Base-by-base conservation (phyloP, 2,113 vertebrate species). In the Eretmochelys imbricata region DNA sequence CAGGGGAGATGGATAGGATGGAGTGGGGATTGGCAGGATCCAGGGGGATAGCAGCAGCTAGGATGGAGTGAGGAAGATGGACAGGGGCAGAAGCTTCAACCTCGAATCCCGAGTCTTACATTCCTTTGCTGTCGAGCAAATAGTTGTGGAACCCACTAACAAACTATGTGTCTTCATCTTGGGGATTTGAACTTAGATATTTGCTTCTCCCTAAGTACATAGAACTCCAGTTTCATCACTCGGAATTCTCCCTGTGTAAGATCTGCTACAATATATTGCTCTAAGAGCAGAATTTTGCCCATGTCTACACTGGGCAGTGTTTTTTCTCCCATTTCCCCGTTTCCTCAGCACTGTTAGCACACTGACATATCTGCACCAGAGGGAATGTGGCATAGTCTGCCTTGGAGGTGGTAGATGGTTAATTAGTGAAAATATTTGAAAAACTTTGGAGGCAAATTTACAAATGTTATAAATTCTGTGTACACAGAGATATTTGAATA, bases 381-480 rank as follows among this genome's bases (percentile, higher is more conserved):
- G 1, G 75, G 31, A 93, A 38, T 31, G 85, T 95, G 94, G 89
- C 84, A 78, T 92, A 25, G 69, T 38, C 49, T 16, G 8, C 82
- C 87, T 76, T 82, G 89, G 85, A 85, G 69, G 7, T 78, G 38
- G 42, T 29, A 78, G 22, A 46, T 42, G 24, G 20, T 42, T 75
- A n/a, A 75, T 46, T 46, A 46, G 38, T 48, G 75, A 78, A 91
- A 97, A 90, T 46, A 90, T 87, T 91, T 90, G 53, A 55, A 84
- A 31, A 91, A 93, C 48, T 92, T 93, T 55, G 20, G 80, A 59
- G 85, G 80, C 65, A 92, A 50, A 46, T 91, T 94, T 95, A 86
- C 50, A 83, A 65, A 17, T 0, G 2, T 31, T 51, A 1, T 88
- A 62, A 53, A 69, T 87, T 95, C 89, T 89, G 25, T 81, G 57